These are phyloP conservation scores for Drosophila sucinea DNA, from an alignment of 1,140 invertebrate species.

Conservation along the genomic window DNA sequence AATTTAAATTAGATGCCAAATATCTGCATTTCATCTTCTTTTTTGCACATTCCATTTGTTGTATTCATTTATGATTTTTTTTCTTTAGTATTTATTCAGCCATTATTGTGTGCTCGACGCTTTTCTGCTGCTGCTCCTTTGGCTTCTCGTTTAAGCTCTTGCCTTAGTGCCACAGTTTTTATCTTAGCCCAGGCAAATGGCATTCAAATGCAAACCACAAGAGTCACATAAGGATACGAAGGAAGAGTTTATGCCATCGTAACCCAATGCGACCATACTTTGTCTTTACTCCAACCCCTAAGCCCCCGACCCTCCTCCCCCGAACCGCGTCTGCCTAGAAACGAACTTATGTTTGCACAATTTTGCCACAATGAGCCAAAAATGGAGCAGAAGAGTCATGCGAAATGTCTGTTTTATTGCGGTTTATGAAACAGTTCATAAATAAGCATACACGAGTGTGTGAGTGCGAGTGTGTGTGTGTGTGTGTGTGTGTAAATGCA, in stretches of 20 bases:
- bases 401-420: constrained; percentile 71
- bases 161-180: constrained; percentile 66
- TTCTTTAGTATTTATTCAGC: constrained; percentile 1
- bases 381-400: constrained; percentile 39
- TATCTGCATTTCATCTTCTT: no score
- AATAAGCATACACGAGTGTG: constrained; percentile 51
- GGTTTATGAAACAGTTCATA: constrained; percentile 73
- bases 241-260: constrained; percentile 36
- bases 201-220: constrained; percentile 74
- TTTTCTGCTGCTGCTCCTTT: constrained; percentile 20
- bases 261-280: constrained; percentile 63
- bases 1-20: no score
- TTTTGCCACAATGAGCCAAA: constrained; percentile 57
- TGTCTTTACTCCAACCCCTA: constrained; percentile 36
- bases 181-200: constrained; percentile 69
- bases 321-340: not conserved
- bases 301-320: not conserved
- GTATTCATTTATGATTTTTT: not conserved
- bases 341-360: constrained; percentile 26
- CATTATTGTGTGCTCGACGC: constrained; percentile 32
- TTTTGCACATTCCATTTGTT: not conserved
- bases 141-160: constrained; percentile 43
- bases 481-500: constrained; percentile 22
- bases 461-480: constrained; percentile 28
- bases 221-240: constrained; percentile 67